Evolutionary conservation across 2,888 invertebrate genomes (phyloP).

Genomic region (Pandemis corylana): DNA sequence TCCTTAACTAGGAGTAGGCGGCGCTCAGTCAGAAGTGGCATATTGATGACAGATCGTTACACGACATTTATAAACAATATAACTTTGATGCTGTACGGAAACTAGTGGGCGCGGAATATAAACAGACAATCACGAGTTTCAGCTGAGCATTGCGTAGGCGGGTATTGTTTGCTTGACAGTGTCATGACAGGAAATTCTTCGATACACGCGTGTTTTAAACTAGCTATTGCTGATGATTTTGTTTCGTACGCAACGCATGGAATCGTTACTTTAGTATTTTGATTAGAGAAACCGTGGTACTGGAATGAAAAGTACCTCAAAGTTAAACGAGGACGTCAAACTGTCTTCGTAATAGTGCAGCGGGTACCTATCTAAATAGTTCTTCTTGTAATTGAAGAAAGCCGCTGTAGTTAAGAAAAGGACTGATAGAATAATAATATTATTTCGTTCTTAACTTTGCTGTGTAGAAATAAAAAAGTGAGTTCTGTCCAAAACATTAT

Average conservation of each 20-base stretch:
- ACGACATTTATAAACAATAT: slow-evolving; percentile 28
- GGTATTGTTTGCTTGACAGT: slow-evolving; percentile 5
- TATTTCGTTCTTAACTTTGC: no score
- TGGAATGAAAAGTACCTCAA: no score
- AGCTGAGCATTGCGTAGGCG: slow-evolving; percentile 1
- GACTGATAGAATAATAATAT: no score
- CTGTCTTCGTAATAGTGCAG: no score
- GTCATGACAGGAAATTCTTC: slow-evolving; percentile 3
- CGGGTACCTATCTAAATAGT: no score
- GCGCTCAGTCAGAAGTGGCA: slow-evolving; percentile 21
- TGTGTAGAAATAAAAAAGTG: no score
- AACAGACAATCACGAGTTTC: slow-evolving; percentile 14
- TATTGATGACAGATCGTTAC: slow-evolving; percentile 30
- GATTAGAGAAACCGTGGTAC: no score
- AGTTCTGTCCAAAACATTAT: no score
- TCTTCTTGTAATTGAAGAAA: no score
- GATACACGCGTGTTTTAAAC: slow-evolving; percentile 7
- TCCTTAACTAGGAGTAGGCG: slow-evolving; percentile 18
- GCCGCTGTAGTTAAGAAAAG: no score
- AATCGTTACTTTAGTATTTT: background rate
- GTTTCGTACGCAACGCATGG: background rate
- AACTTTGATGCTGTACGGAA: slow-evolving; percentile 32
- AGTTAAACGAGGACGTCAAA: no score
- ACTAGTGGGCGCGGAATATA: slow-evolving; percentile 27
- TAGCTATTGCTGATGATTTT: background rate